Conservation (phyloP, 2,888 invertebrate genomes). For the Pyrrhia umbra region DNA sequence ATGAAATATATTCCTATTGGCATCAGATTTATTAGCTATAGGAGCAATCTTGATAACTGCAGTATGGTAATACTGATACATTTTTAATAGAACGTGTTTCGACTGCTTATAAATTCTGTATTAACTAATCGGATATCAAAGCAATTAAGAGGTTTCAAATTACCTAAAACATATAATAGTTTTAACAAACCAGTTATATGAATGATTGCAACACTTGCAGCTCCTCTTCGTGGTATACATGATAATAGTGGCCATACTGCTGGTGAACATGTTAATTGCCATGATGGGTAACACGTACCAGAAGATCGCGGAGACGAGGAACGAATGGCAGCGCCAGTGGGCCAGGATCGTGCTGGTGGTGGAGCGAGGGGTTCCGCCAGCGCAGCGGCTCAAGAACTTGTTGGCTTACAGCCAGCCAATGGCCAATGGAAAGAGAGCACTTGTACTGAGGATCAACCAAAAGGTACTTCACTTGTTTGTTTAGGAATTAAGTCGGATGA, state of each 20-base stretch:
- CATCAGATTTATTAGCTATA: background rate
- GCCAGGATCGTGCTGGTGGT: slow-evolving; percentile 99
- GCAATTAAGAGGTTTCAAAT: slow-evolving; percentile 24
- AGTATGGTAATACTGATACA: slow-evolving; percentile 10
- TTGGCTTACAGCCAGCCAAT: slow-evolving; percentile 98
- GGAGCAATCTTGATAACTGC: background rate
- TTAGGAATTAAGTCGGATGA: background rate
- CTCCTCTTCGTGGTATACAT: slow-evolving; percentile 98
- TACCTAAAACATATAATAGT: slow-evolving; percentile 24
- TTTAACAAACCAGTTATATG: slow-evolving; percentile 31
- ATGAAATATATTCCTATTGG: background rate
- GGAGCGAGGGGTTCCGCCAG: slow-evolving; percentile 98
- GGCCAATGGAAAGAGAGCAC: slow-evolving; percentile 96
- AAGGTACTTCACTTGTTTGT: slow-evolving; percentile 90
- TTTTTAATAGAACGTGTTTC: slow-evolving; percentile 27
- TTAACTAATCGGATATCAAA: slow-evolving; percentile 27
- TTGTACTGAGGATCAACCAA: slow-evolving; percentile 97
- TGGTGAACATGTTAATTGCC: slow-evolving; percentile 99
- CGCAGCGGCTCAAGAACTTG: slow-evolving; percentile 95
- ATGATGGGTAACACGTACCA: slow-evolving; percentile 99
- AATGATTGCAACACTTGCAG: slow-evolving; percentile 81
- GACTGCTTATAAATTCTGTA: slow-evolving; percentile 19
- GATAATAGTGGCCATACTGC: slow-evolving; percentile 98
- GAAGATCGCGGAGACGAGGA: slow-evolving; percentile 98
- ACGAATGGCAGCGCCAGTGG: slow-evolving; percentile 99